Conservation (phyloP, 2,113 vertebrate species). For the Chloroceryle aenea region DNA sequence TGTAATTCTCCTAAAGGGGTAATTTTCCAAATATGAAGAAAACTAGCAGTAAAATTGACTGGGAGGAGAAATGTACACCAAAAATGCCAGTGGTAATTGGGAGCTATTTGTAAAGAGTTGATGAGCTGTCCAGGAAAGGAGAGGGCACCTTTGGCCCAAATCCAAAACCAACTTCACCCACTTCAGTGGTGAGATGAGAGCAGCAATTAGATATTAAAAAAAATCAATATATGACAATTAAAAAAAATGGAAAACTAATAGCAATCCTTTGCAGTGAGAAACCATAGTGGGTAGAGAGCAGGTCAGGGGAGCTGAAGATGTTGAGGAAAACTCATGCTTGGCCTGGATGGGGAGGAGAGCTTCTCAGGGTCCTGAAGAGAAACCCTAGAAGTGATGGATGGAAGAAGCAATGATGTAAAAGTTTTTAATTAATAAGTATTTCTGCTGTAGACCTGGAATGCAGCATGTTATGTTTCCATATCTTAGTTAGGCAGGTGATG, state of each 20-base stretch:
- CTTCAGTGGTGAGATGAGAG: slow-evolving; percentile 57
- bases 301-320: neutral
- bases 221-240: slow-evolving; percentile 59
- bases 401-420: neutral
- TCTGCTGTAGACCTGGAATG: neutral
- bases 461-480: neutral
- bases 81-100: slow-evolving; percentile 6
- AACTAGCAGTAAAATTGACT: slow-evolving; percentile 22
- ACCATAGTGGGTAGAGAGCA: neutral
- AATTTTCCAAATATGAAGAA: neutral
- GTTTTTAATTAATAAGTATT: neutral
- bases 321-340: neutral
- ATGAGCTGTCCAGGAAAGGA: slow-evolving; percentile 58
- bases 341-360: neutral
- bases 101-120: slow-evolving; percentile 53
- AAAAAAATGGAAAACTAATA: slow-evolving; percentile 48
- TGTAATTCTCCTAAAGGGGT: neutral
- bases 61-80: neutral
- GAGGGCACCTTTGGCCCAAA: slow-evolving; percentile 46
- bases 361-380: neutral
- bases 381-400: neutral
- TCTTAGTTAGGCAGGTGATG: neutral
- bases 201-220: slow-evolving; percentile 61
- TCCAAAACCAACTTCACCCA: slow-evolving; percentile 39
- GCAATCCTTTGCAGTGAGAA: neutral